A percentile compares a stretch with the other conserved stretches of the same genome.
These are phyloP conservation scores for Eospalax fontanierii DNA, from an alignment of 2,797 vertebrate species.

Conservation along the genomic window DNA sequence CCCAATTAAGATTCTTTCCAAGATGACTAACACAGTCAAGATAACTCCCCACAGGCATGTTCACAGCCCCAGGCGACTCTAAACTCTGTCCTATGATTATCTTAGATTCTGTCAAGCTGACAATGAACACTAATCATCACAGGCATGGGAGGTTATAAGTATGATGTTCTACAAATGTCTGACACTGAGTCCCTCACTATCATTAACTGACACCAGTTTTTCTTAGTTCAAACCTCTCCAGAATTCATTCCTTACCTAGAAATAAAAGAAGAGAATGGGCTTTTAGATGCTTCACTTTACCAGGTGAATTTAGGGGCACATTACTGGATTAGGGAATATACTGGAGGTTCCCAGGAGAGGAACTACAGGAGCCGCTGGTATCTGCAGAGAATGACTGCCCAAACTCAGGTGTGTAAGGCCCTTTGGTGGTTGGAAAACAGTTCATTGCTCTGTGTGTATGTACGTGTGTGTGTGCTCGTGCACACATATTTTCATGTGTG, in stretches of 20 bases:
- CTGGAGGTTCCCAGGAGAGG: not conserved
- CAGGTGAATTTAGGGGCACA: rapidly evolving
- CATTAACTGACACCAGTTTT: not conserved
- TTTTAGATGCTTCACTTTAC: rapidly evolving
- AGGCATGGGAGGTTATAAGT: not conserved
- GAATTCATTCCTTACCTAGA: conserved; percentile 23
- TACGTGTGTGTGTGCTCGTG: too few species aligned
- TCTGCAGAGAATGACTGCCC: not conserved
- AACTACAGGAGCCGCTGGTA: rapidly evolving
- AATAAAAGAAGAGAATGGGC: not conserved
- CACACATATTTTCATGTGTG: not conserved
- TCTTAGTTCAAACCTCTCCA: not conserved
- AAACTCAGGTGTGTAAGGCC: not conserved
- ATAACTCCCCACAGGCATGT: not conserved
- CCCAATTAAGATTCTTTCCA: not conserved
- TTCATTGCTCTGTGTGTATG: not conserved
- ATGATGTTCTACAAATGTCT: not conserved
- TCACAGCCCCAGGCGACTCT: not conserved
- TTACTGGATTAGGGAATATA: not conserved
- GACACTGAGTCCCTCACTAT: not conserved
- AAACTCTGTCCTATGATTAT: too few species aligned
- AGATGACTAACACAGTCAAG: not conserved
- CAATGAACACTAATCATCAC: not conserved
- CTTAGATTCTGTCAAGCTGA: not conserved
- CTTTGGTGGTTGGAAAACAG: not conserved